Base-by-base conservation (phyloP, 2,888 invertebrate genomes). In the Uropetala carovei region DNA sequence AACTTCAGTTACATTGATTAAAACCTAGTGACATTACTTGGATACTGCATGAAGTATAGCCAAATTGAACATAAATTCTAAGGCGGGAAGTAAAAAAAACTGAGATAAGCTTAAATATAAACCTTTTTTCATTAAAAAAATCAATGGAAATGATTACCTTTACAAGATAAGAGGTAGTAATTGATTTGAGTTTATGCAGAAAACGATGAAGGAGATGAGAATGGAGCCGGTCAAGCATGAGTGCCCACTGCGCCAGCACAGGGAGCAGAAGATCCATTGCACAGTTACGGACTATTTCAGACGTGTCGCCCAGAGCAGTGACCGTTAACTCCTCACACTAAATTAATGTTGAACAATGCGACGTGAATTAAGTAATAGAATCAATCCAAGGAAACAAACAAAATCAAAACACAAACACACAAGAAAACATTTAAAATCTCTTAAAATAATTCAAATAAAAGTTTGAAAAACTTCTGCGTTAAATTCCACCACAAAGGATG, bases 221-320 rank as follows among this genome's bases (percentile, higher is more conserved):
- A 94, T 96, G 96, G 92, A 97, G 94, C 91, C 95, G 95, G 92
- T 95, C 96, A 93, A 96, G 94, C 92, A 96, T 95, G 81, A 96
- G 94, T 5, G 97, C 96, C 97, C 97, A 97, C 94, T 96, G 95
- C 0, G 96, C 96, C 93, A 97, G 94, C 60, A 97, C 96, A 1
- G 97, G 97, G 93, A 97, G 95, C 92, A 97, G 95, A 83, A 96
- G 94, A 92, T 96, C 95, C 57, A 95, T 95, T 22, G 96, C 95
- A 68, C 96, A 95, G 92, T 95, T 95, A 16, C 96, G 95, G 10
- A 97, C 96, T 93, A 95, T 95, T 93, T 95, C 95, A 91, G 96
- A 96, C 3, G 95, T 93, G 94, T 97, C 97, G 92, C 95, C 95
- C 83, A 97, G 94, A n/a, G 96, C 96, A 22, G 95, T 95, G 92